Evolutionary conservation across 2,888 invertebrate species (phyloP), one percentile per base, ranked within the genome.

Genomic region (Petrophora chlorosata): DNA sequence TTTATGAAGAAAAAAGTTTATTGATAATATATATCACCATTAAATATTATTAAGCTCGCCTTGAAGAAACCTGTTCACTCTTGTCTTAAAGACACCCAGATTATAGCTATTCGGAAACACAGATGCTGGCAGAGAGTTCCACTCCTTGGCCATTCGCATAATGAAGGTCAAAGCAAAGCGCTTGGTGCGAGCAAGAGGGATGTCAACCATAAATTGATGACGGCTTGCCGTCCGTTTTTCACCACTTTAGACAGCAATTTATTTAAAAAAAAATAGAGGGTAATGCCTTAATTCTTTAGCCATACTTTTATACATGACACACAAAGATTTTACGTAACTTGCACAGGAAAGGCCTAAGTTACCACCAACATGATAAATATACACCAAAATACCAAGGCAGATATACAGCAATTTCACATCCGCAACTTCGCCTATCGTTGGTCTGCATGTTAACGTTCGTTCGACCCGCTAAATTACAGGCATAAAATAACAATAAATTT

Each of bases 401-500:
- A 35, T 29, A 39, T 19, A 46, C 47, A 30, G 30, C 26, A 28
- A 38, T 49, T 42, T 49, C 9, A 39, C 39, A 50, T 50, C 19
- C 49, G 23, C 39, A 50, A 40, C 39, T 44, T 50, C 28, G 49
- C 30, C 49, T 53, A 56, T 51, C 56, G 53, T 59, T 57, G 49
- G 48, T 51, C 47, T 52, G 44, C 54, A 54, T 56, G 58, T 61
- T 52, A 58, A 56, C 58, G 56, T 50, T 56, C 46, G 50, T 51
- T 44, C 62, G 60, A 56, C 58, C 61, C 63, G 59, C 69, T 67
- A 69, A 67, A 71, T 69, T 61, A 68, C 69, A 68, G 59, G 66
- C 65, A 70, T 71, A 73, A 73, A 73, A 73, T 70, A 70, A 58
- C 68, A 65, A 75, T 76, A 76, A 77, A 77, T 76, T 76, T 69